Evolutionary conservation across 2,888 invertebrate species (phyloP).

Genomic region (Conus canariensis): DNA sequence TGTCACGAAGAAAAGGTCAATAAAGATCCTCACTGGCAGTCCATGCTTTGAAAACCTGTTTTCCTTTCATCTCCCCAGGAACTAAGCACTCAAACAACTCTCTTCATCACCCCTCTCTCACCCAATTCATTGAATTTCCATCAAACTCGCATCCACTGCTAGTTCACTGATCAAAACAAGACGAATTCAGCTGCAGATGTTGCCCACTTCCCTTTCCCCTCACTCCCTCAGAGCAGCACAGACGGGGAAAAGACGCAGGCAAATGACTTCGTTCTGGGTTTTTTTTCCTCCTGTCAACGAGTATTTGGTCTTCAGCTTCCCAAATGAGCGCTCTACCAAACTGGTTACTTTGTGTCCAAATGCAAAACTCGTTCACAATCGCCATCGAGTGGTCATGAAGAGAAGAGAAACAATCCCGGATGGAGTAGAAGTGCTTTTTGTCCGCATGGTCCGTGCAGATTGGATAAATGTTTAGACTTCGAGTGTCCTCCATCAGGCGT

Average conservation of each 20-base stretch:
- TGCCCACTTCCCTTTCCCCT: background rate
- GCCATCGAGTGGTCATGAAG: background rate
- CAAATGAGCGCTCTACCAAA: background rate
- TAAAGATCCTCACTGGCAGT: background rate
- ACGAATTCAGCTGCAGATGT: conserved; percentile 6
- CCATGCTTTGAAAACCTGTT: conserved; percentile 14
- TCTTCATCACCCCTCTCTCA: conserved; percentile 25
- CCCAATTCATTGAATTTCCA: conserved; percentile 29
- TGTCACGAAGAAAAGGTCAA: background rate
- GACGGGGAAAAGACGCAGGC: background rate
- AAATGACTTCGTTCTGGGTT: background rate
- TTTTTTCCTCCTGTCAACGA: background rate
- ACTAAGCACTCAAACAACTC: conserved; percentile 1
- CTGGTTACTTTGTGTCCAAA: conserved; percentile 7
- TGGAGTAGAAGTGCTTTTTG: background rate
- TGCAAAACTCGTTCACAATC: conserved; percentile 32
- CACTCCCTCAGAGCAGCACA: background rate
- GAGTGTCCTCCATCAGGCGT: background rate
- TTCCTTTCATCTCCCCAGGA: background rate
- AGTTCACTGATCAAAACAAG: background rate
- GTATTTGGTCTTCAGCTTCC: background rate
- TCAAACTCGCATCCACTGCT: conserved; percentile 13
- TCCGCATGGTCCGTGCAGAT: background rate
- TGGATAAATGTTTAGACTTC: conserved; percentile 4
- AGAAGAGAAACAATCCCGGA: background rate